Base-by-base conservation (phyloP, 2,113 vertebrate genomes). In the Orthochromis indermauri region DNA sequence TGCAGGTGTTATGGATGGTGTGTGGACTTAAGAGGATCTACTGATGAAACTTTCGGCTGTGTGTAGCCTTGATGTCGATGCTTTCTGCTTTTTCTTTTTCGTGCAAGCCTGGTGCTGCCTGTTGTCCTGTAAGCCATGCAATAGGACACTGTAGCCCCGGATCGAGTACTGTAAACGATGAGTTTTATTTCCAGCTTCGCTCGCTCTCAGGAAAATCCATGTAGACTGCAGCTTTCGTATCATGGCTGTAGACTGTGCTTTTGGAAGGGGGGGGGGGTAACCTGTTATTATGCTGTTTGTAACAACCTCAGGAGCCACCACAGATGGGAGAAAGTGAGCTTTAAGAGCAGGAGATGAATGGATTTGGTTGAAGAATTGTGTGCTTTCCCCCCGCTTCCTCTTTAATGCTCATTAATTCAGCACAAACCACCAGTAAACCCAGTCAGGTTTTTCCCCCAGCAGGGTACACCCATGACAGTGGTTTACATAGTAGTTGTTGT, bases 171-270 rank as follows among this genome's bases (percentile, higher is more conserved):
- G 92, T 94, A 92, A 88, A 91, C 19, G 68, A 49, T 11, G 33
- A 90, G 54, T 88, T 91, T 86, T 83, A 86, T 89, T 61, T 63
- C n/a, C 82, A 86, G 94, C 85, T 89, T 89, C 49, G 76, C 53
- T 87, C 66, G 84, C 89, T 90, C 95, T 95, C 95, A 95, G 95
- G 95, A 93, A 94, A 91, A 78, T 54, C 80, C 63, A 73, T 71
- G 84, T 51, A 8, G 54, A 26, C 40, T 78, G 59, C 59, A 83
- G 45, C 73, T 83, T 24, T 28, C 55, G 8, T 81, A 17, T 83
- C 83, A n/a, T 76, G 45, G 49, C 66, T 19, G 17, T 16, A 57
- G 53, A 45, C 40, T 82, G 31, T 79, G 40, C 81, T 91, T 79
- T 63, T 63, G 2, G 11, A 84, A 21, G 19, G 9, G 24, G 24